Percentiles rank a stretch among this genome's conserved stretches.
Conservation (phyloP, 2,888 invertebrate genomes). For the Cecidostiba fungosa region DNA sequence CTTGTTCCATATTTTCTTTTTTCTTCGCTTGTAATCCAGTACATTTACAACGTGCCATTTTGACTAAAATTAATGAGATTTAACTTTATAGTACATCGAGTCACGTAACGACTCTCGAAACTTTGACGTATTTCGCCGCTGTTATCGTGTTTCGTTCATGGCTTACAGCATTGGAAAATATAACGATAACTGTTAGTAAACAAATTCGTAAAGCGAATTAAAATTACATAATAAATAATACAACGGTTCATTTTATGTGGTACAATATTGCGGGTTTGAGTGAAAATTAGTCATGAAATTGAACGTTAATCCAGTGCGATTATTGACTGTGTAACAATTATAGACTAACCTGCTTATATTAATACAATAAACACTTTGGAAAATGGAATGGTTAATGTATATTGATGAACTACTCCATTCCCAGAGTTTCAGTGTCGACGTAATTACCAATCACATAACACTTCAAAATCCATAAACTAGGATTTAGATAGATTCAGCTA, state of each 20-base stretch:
- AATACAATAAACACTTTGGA: not conserved
- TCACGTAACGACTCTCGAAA: not conserved
- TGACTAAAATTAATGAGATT: not conserved
- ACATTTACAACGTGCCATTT: not conserved
- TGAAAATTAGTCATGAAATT: not conserved
- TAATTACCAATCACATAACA: not conserved
- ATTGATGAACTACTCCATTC: not conserved
- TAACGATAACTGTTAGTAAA: too few species aligned
- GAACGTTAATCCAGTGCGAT: not conserved
- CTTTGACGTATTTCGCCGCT: not conserved
- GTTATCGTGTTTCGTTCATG: not conserved
- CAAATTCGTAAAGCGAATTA: too few species aligned
- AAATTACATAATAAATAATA: too few species aligned
- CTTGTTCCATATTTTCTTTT: constrained; percentile 19
- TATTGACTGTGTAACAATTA: not conserved
- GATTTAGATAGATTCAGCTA: not conserved
- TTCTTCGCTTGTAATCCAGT: not conserved
- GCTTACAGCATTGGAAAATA: too few species aligned
- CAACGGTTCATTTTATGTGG: not conserved
- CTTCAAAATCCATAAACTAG: not conserved
- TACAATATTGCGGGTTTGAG: not conserved
- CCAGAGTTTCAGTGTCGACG: too few species aligned
- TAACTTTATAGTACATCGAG: not conserved
- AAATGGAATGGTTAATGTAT: not conserved
- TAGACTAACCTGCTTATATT: not conserved